Percentiles rank a stretch among this genome's conserved stretches.
phyloP scores from a whole-genome alignment of 2,113 vertebrate species.

The Mohoua ochrocephala region DNA sequence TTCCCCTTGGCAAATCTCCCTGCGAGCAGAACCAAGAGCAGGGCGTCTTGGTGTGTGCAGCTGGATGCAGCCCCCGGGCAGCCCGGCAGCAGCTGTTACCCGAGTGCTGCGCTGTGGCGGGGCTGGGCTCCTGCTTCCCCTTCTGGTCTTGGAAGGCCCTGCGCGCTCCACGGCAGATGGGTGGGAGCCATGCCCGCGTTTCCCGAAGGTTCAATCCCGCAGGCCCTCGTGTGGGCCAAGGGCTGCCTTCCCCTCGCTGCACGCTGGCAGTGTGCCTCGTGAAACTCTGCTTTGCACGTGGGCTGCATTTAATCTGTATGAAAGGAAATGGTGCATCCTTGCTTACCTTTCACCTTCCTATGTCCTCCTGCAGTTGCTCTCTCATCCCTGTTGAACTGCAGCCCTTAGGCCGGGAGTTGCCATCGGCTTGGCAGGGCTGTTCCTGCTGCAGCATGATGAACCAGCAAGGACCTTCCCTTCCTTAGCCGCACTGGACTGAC shows the following conservation, averaged over 20 bases:
- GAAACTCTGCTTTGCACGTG: neutral
- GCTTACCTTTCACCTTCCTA: neutral
- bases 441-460: neutral
- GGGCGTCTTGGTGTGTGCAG: neutral
- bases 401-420: neutral
- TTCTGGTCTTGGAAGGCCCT: neutral
- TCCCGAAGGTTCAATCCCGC: neutral
- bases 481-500: accelerated
- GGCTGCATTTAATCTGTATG: accelerated
- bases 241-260: neutral
- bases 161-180: neutral
- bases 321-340: neutral
- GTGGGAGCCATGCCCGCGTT: neutral
- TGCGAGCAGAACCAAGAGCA: neutral
- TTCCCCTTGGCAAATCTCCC: neutral
- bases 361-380: neutral
- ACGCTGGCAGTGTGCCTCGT: neutral
- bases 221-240: neutral
- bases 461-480: neutral
- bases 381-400: neutral
- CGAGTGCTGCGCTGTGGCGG: accelerated
- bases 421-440: accelerated
- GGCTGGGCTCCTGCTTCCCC: neutral
- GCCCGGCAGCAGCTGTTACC: neutral
- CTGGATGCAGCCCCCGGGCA: neutral